These are phyloP conservation scores for Synanthedon tipuliformis DNA, from an alignment of 2,888 invertebrate species.

Conservation along the genomic window DNA sequence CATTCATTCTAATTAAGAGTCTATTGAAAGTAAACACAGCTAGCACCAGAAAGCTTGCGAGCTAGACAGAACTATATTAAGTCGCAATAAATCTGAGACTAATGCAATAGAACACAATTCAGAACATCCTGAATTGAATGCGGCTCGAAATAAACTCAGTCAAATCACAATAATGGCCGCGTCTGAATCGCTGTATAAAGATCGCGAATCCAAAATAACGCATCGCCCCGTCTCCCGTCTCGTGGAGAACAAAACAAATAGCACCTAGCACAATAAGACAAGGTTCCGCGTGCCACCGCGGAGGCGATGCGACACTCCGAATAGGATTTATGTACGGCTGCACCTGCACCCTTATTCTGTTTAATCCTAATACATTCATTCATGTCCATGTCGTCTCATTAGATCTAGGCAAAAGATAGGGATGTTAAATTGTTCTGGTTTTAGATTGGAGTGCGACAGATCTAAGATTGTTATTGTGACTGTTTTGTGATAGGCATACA, in stretches of 20 bases:
- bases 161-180: neutral
- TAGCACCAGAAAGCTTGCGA: neutral
- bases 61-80: neutral
- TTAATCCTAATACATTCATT: slow-evolving; percentile 4
- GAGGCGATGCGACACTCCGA: slow-evolving; percentile 31
- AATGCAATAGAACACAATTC: neutral
- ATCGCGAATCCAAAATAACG: slow-evolving; percentile 46
- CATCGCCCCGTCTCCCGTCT: slow-evolving; percentile 19
- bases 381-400: slow-evolving; percentile 1
- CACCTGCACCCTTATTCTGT: slow-evolving; percentile 1
- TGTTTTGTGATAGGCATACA: too few relatives aligned
- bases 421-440: neutral
- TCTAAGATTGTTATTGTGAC: neutral
- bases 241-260: slow-evolving; percentile 47
- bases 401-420: neutral
- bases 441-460: neutral
- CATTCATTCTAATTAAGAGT: neutral
- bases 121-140: slow-evolving; percentile 2
- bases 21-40: neutral
- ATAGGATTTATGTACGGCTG: slow-evolving; percentile 7
- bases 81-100: neutral
- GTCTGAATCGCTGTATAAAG: slow-evolving; percentile 23
- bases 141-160: neutral
- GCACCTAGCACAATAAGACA: slow-evolving; percentile 48
- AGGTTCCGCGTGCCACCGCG: slow-evolving; percentile 56